These are phyloP conservation scores for Crypturellus tataupa DNA, from an alignment of 2,797 vertebrate genomes.

Conservation along the genomic window DNA sequence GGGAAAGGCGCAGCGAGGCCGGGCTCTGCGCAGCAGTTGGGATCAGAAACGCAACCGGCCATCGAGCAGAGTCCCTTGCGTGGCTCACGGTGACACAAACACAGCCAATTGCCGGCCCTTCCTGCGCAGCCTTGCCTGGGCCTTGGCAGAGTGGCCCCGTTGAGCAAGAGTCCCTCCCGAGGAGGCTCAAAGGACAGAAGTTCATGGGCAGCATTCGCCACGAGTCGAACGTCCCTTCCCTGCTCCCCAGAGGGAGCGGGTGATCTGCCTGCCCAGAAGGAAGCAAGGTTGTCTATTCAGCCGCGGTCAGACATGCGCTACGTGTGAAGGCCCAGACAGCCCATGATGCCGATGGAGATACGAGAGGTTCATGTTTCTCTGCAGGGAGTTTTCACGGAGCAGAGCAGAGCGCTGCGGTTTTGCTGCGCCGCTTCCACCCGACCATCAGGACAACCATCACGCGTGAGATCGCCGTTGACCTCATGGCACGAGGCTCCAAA, in stretches of 20 bases:
- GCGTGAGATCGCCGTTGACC: not conserved
- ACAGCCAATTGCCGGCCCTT: not conserved
- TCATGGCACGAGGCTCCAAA: not conserved
- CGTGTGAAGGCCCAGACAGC: constrained; percentile 7
- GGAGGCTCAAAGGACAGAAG: constrained; percentile 31
- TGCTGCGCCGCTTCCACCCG: not conserved
- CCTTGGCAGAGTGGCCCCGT: not conserved
- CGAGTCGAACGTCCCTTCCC: constrained; percentile 27
- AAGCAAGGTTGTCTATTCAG: constrained; percentile 63
- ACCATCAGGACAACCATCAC: not conserved
- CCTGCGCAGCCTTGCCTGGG: constrained; percentile 6
- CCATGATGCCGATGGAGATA: constrained; percentile 35
- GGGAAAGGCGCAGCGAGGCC: constrained; percentile 2
- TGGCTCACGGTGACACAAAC: constrained; percentile 10
- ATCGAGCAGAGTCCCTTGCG: rapidly evolving
- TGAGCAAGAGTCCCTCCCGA: not conserved
- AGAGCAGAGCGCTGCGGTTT: not conserved
- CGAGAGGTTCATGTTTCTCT: constrained; percentile 39
- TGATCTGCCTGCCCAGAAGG: constrained; percentile 38
- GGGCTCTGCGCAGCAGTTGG: rapidly evolving
- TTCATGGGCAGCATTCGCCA: constrained; percentile 12
- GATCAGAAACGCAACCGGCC: not conserved
- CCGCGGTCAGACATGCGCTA: constrained; percentile 18
- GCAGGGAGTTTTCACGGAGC: constrained; percentile 34
- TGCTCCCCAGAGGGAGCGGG: constrained; percentile 12